Base-by-base conservation (phyloP, 2,797 vertebrate genomes). In the Bucorvus abyssinicus region DNA sequence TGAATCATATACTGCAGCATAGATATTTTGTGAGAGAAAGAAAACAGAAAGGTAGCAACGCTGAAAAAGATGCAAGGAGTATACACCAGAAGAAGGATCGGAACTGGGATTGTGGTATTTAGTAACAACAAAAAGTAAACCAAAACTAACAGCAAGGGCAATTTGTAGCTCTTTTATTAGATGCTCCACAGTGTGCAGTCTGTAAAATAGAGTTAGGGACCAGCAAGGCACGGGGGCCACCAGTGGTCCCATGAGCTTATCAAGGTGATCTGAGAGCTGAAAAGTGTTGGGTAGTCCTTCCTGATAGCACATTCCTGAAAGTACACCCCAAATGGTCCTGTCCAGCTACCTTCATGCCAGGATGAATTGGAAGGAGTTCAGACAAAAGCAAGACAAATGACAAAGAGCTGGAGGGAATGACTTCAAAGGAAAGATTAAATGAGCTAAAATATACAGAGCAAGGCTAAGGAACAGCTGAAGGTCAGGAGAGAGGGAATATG, bases 351-450 rank as follows among this genome's bases (percentile, higher is more conserved):
- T 84, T 64, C 59, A 42, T 42, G 63, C 38, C 90, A 84, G 45
- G 29, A 68, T 55, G 50, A 84, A 76, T 3, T 88, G 79, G 89
- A 92, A 91, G 27, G 53, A 44, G 64, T 91, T 89, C 83, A 90
- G 80, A 76, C 69, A 89, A 93, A 88, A 84, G 52, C 76, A 88
- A 82, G 77, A 79, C 44, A 89, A 90, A 94, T 77, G 69, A 80
- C 40, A 70, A 90, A 92, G 60, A 78, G 70, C 80, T 93, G 67
- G 56, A 95, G 74, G 89, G 67, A 95, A 94, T 60, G 8, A 91
- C 83, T 90, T 93, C 93, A 91, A 94, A 95, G 59, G 40, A 90
- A 95, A 81, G 69, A 95, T 50, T 76, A 91, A 94, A 91, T 49
- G 70, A 87, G 74, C 36, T 89, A 91, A 95, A 94, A 92, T 84